Percentiles rank a stretch among this genome's conserved stretches.
These are phyloP conservation scores for Channa maculata DNA, from an alignment of 2,113 vertebrate species.

Conservation along the genomic window DNA sequence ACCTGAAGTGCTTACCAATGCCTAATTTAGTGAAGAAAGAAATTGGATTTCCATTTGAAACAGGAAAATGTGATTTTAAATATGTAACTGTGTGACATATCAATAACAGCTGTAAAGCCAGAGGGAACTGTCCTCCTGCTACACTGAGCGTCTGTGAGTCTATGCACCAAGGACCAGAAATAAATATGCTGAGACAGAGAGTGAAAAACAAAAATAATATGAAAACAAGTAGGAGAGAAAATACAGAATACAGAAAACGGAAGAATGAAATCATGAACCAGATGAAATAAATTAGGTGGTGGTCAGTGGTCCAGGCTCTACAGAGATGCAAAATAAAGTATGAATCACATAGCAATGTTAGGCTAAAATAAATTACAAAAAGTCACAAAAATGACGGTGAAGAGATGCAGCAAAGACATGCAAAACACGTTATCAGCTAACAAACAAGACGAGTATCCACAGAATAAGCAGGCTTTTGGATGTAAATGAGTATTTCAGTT, in stretches of 20 bases:
- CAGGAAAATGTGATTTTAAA: slow-evolving; percentile 41
- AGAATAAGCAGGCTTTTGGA: slow-evolving; percentile 30
- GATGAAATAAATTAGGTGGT: background rate
- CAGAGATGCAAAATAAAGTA: too few relatives aligned
- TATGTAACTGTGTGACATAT: slow-evolving; percentile 55
- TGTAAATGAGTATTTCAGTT: slow-evolving; percentile 12
- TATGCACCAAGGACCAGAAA: slow-evolving; percentile 28
- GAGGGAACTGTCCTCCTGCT: slow-evolving; percentile 23
- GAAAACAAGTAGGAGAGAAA: background rate
- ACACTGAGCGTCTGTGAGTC: slow-evolving; percentile 21
- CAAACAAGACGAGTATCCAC: slow-evolving; percentile 17
- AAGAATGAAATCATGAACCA: background rate
- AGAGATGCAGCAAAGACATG: too few relatives aligned
- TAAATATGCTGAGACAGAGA: slow-evolving; percentile 15
- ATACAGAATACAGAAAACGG: background rate
- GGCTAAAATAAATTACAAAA: too few relatives aligned
- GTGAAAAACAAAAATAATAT: slow-evolving; percentile 19
- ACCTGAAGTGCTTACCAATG: slow-evolving; percentile 65
- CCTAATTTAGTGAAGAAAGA: slow-evolving; percentile 54
- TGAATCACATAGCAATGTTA: too few relatives aligned
- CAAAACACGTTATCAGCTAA: slow-evolving; percentile 1
- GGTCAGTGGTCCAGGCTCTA: too few relatives aligned
- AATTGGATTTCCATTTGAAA: slow-evolving; percentile 60
- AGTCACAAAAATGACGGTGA: too few relatives aligned
- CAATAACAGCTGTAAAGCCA: slow-evolving; percentile 45